phyloP scores from a whole-genome alignment of 1,140 invertebrate species.

The Chlorops oryzae region DNA sequence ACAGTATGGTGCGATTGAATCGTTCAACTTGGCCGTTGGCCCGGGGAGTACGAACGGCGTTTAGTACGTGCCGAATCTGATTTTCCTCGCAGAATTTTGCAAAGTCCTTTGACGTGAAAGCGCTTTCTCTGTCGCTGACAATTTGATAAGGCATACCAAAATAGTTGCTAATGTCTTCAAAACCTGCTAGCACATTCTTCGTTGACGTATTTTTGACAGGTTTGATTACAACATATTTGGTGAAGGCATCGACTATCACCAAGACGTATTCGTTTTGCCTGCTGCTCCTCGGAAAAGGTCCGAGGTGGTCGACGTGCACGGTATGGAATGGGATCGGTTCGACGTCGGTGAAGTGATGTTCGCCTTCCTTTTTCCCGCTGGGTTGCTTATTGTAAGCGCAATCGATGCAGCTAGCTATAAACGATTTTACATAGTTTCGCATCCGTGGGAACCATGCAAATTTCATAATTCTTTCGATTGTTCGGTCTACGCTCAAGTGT shows the following conservation, averaged over 20 bases:
- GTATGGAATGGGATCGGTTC: background rate
- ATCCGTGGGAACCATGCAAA: too few relatives aligned
- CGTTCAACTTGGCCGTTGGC: constrained; percentile 24
- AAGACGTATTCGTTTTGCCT: constrained; percentile 13
- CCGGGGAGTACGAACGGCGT: constrained; percentile 6
- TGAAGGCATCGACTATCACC: constrained; percentile 8
- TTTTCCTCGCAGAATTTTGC: background rate
- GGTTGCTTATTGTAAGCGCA: too few relatives aligned
- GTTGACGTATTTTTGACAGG: constrained; percentile 4
- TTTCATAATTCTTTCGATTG: too few relatives aligned
- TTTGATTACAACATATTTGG: background rate
- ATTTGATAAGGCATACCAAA: background rate
- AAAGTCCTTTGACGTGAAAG: background rate
- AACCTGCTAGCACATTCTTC: background rate
- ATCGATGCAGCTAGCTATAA: too few relatives aligned
- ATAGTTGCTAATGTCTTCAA: background rate
- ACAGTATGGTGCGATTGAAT: constrained; percentile 19
- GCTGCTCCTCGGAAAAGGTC: constrained; percentile 6
- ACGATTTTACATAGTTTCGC: too few relatives aligned
- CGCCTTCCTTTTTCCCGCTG: background rate
- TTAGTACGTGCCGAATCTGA: background rate
- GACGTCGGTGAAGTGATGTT: background rate
- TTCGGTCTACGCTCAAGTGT: background rate
- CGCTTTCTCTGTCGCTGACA: too few relatives aligned
- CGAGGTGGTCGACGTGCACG: background rate